phyloP scores from a whole-genome alignment of 2,888 invertebrate genomes.

The Drosophila neonasuta region DNA sequence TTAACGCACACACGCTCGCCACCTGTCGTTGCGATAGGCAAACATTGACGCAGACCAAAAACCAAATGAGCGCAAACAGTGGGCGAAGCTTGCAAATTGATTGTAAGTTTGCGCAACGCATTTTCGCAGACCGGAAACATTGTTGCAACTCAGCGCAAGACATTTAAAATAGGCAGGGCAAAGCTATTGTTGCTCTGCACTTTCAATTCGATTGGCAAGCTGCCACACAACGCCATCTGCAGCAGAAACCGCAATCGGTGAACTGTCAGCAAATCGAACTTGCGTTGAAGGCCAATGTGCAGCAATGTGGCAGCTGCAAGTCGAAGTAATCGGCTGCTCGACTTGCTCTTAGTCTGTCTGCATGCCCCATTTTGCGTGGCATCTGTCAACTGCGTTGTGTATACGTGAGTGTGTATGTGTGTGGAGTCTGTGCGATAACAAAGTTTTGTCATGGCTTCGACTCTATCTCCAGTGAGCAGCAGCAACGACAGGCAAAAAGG shows the following conservation, averaged over 20 bases:
- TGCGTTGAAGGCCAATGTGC: constrained; percentile 34
- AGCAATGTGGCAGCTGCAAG: constrained; percentile 25
- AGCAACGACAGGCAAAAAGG: constrained; percentile 36
- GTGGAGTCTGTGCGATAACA: constrained; percentile 48
- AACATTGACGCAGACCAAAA: constrained; percentile 19
- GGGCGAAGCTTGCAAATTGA: constrained; percentile 32
- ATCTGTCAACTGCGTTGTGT: constrained; percentile 46
- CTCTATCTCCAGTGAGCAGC: constrained; percentile 12
- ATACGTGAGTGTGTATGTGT: constrained; percentile 4
- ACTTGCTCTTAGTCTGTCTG: constrained; percentile 24
- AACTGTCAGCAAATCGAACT: constrained; percentile 4
- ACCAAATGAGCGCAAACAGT: constrained; percentile 16
- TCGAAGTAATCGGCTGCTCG: constrained; percentile 17
- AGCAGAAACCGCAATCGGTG: background rate
- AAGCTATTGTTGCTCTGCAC: constrained; percentile 20
- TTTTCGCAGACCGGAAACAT: constrained; percentile 41
- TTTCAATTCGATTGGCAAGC: constrained; percentile 30
- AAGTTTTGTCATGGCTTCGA: constrained; percentile 45
- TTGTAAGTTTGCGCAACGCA: constrained; percentile 24
- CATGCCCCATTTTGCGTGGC: constrained; percentile 35
- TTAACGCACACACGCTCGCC: constrained; percentile 38
- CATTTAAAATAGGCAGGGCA: constrained; percentile 20
- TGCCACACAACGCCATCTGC: background rate
- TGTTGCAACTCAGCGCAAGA: constrained; percentile 29
- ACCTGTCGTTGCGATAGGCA: constrained; percentile 28